A percentile compares a stretch with the other conserved stretches of the same genome.
Conservation (phyloP, 2,888 invertebrate genomes). For the Xylota sylvarum region DNA sequence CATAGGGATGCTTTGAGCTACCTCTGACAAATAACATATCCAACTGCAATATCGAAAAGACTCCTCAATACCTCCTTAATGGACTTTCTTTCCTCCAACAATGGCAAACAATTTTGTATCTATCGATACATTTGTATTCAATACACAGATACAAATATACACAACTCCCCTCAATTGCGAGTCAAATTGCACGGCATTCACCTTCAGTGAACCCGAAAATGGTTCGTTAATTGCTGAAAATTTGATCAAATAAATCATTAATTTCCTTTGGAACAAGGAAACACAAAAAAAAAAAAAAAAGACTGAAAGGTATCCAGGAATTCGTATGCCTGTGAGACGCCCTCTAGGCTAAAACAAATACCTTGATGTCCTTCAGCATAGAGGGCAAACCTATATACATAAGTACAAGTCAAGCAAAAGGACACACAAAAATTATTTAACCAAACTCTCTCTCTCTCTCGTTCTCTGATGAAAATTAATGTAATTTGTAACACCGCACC, state of each 20-base stretch:
- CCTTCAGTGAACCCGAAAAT: slow-evolving; percentile 40
- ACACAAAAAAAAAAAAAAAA: too few relatives aligned
- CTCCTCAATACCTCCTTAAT: background rate
- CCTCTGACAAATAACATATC: too few relatives aligned
- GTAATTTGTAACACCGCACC: slow-evolving; percentile 49
- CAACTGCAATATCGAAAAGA: background rate
- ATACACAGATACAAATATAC: background rate
- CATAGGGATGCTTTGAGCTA: too few relatives aligned
- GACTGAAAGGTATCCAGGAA: too few relatives aligned
- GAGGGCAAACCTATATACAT: background rate
- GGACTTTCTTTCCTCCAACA: background rate
- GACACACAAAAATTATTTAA: slow-evolving; percentile 45
- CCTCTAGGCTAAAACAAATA: slow-evolving; percentile 23
- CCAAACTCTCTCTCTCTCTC: slow-evolving; percentile 1
- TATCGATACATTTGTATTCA: background rate
- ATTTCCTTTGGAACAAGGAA: background rate
- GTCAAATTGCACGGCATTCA: slow-evolving; percentile 23
- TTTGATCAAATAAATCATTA: slow-evolving; percentile 52
- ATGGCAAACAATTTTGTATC: background rate
- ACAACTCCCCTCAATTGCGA: background rate
- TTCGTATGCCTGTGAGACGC: background rate
- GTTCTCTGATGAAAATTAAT: slow-evolving; percentile 51
- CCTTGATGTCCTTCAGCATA: slow-evolving; percentile 27
- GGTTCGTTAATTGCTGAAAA: slow-evolving; percentile 36
- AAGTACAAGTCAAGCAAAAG: slow-evolving; percentile 44